Conservation (phyloP, 1,140 invertebrate genomes). For the Drosophila baimaii region DNA sequence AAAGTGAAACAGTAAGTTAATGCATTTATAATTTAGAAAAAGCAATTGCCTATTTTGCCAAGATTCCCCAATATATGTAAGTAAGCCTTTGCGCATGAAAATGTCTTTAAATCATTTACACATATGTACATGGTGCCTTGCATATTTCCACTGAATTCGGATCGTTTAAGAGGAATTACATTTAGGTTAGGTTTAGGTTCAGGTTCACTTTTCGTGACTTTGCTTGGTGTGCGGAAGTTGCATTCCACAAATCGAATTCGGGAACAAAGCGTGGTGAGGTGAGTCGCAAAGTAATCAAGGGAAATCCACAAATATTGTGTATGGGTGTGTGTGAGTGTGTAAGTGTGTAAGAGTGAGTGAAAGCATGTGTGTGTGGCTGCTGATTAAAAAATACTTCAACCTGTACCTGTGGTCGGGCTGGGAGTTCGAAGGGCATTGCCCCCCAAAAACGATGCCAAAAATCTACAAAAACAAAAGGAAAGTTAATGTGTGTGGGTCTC, state of each 20-base stretch:
- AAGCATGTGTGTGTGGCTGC: slow-evolving; percentile 13
- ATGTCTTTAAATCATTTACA: not conserved
- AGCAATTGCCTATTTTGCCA: too few relatives aligned
- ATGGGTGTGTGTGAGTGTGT: not conserved
- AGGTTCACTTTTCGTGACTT: not conserved
- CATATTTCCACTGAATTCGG: not conserved
- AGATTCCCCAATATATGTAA: too few relatives aligned
- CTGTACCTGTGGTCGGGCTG: slow-evolving; percentile 25
- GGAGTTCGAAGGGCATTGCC: not conserved
- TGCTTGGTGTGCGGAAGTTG: not conserved
- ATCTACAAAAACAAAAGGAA: slow-evolving; percentile 31
- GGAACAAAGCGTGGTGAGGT: too few relatives aligned
- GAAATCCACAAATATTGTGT: slow-evolving; percentile 9
- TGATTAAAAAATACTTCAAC: slow-evolving; percentile 49
- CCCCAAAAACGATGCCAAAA: slow-evolving; percentile 32
- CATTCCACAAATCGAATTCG: slow-evolving; percentile 7
- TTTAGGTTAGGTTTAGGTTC: too few relatives aligned
- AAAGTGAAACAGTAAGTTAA: too few relatives aligned
- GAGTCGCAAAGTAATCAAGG: slow-evolving; percentile 17
- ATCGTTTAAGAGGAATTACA: not conserved
- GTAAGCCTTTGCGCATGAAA: too few relatives aligned
- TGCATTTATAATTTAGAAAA: too few relatives aligned
- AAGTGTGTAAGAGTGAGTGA: too few relatives aligned
- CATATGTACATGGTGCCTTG: not conserved
- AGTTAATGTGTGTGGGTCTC: slow-evolving; percentile 22